Evolutionary conservation across 2,888 invertebrate genomes (phyloP), one percentile per base, ranked within the genome.

Genomic region (Plagiodera versicolora): DNA sequence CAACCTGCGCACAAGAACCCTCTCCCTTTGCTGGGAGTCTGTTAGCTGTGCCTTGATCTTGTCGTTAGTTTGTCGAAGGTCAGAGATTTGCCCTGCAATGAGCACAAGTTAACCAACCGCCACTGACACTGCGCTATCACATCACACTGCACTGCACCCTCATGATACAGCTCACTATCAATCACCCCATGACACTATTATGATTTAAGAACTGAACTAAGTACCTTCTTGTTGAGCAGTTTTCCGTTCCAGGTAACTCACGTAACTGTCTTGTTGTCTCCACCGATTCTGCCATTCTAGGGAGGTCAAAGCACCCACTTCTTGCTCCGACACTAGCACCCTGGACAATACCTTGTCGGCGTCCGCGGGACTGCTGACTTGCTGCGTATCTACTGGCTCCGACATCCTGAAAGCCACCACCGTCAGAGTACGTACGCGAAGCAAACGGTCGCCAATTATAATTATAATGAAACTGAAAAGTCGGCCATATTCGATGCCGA

Each of bases 21-120:
- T 94, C 81, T 98, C 97, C 73, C 95, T 87, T 72, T 95, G 89
- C 75, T 92, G 91, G 66, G 94, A 90, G 78, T 97, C 97, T 58
- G 87, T 84, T 76, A 90, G 89, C 79, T 94, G 94, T 73, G 89
- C 88, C 75, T 89, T 89, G 75, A 90, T 84, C 77, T 90, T 89
- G 72, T 91, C 90, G 81, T 91, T 91, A 73, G 89, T 85, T 80
- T 92, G 89, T 81, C 88, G 87, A 77, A 89, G 82, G 77, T 86
- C 87, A 79, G 85, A 83, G 81, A 89, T 79, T 79, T 89, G 89
- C 79, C 88, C 90, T 90, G 80, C 71, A 84, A 85, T 74, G 69
- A 73, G 67, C 70, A 70, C 69, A 67, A 56, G 68, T 70, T 70
- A 70, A 68, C 66, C 62, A 66, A 65, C 60, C 63, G 60, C 65